Percentiles rank a stretch among this genome's conserved stretches.
These are phyloP conservation scores for Eustalomyia histrio DNA, from an alignment of 2,888 invertebrate genomes.

Conservation along the genomic window DNA sequence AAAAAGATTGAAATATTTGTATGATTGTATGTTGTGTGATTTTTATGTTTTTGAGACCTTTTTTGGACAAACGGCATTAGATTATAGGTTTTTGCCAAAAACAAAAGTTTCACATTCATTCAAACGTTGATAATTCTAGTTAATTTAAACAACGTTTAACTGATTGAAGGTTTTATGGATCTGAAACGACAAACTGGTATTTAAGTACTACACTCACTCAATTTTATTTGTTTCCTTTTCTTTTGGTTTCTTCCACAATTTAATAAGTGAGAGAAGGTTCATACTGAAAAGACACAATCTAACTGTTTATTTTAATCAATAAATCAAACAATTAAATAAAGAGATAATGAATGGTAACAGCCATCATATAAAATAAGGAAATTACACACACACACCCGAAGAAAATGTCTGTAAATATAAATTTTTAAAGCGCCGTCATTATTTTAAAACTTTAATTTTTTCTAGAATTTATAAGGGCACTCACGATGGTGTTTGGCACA, in stretches of 20 bases:
- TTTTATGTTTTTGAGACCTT: conserved; percentile 66
- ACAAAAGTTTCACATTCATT: conserved; percentile 50
- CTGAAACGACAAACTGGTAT: conserved; percentile 55
- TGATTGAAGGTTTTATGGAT: conserved; percentile 73
- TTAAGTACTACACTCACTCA: conserved; percentile 13
- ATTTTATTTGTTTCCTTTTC: conserved; percentile 29
- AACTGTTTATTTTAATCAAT: conserved; percentile 63
- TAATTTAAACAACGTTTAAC: conserved; percentile 76
- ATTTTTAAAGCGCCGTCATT: not conserved
- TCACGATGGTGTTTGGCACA: no score
- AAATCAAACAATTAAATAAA: conserved; percentile 63
- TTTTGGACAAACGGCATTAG: conserved; percentile 72
- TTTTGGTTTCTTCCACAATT: not conserved
- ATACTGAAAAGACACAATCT: not conserved
- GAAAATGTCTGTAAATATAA: not conserved
- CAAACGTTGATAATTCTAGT: conserved; percentile 71
- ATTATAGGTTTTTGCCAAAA: conserved; percentile 66
- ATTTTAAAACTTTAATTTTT: not conserved
- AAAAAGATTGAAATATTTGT: conserved; percentile 43
- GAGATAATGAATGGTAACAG: conserved; percentile 35
- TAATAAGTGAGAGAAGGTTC: conserved; percentile 10
- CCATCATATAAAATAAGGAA: conserved; percentile 3
- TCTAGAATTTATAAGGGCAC: no score
- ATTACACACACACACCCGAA: not conserved
- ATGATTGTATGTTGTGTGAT: conserved; percentile 71